Conservation (phyloP, 2,797 vertebrate species). For the Scarus forsteni region DNA sequence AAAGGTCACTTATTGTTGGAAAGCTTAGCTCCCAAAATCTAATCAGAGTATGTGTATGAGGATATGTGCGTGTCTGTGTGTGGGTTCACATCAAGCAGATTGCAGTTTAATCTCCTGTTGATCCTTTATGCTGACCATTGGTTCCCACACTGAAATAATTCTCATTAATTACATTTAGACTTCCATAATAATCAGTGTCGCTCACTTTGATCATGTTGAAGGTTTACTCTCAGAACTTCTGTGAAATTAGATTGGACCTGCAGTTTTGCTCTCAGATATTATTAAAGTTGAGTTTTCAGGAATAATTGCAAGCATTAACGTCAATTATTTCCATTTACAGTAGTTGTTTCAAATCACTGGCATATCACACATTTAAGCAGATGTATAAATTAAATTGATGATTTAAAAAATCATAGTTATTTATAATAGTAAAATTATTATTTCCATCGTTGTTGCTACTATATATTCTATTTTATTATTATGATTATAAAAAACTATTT, state of each 20-base stretch:
- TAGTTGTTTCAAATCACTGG: no score
- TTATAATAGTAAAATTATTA: no score
- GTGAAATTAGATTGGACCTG: slow-evolving; percentile 2
- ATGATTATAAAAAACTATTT: no score
- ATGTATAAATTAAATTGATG: no score
- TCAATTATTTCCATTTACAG: no score
- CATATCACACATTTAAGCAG: no score
- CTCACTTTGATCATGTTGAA: slow-evolving; percentile 23
- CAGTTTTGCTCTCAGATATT: neutral
- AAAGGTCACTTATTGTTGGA: slow-evolving; percentile 74
- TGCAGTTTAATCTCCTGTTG: slow-evolving; percentile 65
- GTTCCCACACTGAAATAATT: slow-evolving; percentile 52
- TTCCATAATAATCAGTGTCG: slow-evolving; percentile 32
- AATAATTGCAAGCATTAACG: no score
- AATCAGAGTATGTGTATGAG: slow-evolving; percentile 33
- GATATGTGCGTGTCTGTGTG: neutral
- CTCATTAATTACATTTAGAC: slow-evolving; percentile 62
- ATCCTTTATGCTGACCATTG: slow-evolving; percentile 51
- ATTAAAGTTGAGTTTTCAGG: neutral
- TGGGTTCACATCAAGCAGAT: slow-evolving; percentile 58
- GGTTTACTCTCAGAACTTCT: slow-evolving; percentile 6
- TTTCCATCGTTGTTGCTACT: no score
- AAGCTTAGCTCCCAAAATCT: slow-evolving; percentile 64
- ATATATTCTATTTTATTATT: no score
- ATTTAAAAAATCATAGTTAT: no score